A percentile compares a stretch with the other conserved stretches of the same genome.
phyloP scores from a whole-genome alignment of 2,888 invertebrate genomes.

The Lobophora halterata region DNA sequence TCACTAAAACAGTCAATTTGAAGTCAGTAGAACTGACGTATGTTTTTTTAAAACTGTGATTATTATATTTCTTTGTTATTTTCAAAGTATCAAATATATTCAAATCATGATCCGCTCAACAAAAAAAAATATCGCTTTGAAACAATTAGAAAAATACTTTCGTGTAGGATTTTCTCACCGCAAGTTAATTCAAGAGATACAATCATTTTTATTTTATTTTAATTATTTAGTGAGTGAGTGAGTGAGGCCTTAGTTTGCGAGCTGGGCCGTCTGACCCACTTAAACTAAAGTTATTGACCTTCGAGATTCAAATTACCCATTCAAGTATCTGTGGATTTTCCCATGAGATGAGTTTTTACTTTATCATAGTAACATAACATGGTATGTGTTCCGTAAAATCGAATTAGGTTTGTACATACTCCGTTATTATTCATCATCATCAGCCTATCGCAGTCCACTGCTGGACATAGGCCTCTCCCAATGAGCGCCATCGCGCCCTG shows the following conservation, averaged over 20 bases:
- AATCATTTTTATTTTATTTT: slow-evolving; percentile 29
- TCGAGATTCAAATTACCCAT: slow-evolving; percentile 51
- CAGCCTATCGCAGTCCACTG: no score
- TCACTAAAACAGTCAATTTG: no score
- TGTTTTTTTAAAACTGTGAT: no score
- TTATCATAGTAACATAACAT: no score
- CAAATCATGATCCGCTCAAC: slow-evolving; percentile 1
- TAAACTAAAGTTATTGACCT: slow-evolving; percentile 59
- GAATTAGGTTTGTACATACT: no score
- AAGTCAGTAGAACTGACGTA: no score
- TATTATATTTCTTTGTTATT: no score
- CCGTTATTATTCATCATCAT: no score
- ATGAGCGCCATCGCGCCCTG: no score
- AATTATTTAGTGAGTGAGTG: slow-evolving; percentile 32
- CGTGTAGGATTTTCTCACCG: slow-evolving; percentile 30
- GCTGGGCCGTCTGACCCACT: slow-evolving; percentile 59
- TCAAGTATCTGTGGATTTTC: slow-evolving; percentile 41
- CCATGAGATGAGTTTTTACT: slow-evolving; percentile 9
- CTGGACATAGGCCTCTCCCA: no score
- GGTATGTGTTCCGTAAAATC: no score
- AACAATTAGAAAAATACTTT: slow-evolving; percentile 15
- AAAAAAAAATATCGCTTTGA: background rate
- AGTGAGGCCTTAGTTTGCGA: slow-evolving; percentile 22
- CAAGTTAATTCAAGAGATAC: slow-evolving; percentile 28
- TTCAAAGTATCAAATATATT: no score